These are phyloP conservation scores for Percopsis transmontana DNA, from an alignment of 2,113 vertebrate genomes.

Conservation along the genomic window DNA sequence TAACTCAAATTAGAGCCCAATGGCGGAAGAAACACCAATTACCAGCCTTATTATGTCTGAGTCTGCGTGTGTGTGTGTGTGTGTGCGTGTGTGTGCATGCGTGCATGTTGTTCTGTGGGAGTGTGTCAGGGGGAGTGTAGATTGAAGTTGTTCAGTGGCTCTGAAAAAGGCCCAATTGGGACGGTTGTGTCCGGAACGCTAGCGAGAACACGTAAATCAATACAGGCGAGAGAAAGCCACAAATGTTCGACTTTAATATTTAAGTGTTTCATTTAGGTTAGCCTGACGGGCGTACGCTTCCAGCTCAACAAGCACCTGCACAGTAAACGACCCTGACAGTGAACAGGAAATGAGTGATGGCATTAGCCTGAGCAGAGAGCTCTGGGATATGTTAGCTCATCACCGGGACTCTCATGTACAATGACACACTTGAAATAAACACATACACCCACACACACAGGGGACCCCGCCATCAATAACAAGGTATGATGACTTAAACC, in stretches of 20 bases:
- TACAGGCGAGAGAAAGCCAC: neutral
- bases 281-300: too few species aligned
- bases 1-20: slow-evolving; percentile 52
- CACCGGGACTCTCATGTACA: slow-evolving; percentile 2
- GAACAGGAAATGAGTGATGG: slow-evolving; percentile 44
- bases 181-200: slow-evolving; percentile 33
- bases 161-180: slow-evolving; percentile 9
- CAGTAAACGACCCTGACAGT: slow-evolving; percentile 25
- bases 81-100: slow-evolving; percentile 22
- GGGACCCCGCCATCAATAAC: slow-evolving; percentile 21
- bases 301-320: slow-evolving; percentile 23
- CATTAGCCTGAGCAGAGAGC: neutral
- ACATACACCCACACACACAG: neutral
- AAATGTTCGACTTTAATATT: neutral
- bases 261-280: slow-evolving; percentile 7
- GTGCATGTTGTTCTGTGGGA: neutral
- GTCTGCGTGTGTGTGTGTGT: slow-evolving; percentile 10
- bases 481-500: slow-evolving; percentile 28
- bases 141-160: slow-evolving; percentile 17
- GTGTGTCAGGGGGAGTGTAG: neutral
- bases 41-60: slow-evolving; percentile 19
- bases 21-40: slow-evolving; percentile 34
- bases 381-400: slow-evolving; percentile 15
- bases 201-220: slow-evolving; percentile 14
- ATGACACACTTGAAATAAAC: neutral